Evolutionary conservation across 2,113 vertebrate genomes (phyloP).

Genomic region (Eolophus roseicapilla): DNA sequence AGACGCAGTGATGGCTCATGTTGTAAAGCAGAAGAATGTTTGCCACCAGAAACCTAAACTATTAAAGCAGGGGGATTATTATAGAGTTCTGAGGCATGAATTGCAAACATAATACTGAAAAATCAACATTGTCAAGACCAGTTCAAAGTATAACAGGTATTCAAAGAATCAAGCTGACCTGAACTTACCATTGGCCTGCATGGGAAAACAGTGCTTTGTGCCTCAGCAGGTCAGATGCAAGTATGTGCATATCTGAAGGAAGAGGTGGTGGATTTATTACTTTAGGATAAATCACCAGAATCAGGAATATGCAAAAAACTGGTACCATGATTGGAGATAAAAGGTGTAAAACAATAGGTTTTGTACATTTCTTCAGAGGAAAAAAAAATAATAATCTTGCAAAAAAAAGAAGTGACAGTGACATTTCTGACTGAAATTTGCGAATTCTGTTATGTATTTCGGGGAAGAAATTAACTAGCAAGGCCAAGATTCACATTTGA

Average conservation of each 20-base stretch:
- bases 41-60: neutral
- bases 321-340: neutral
- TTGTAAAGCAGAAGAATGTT: neutral
- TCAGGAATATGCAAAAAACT: neutral
- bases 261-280: neutral
- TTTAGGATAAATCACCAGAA: neutral
- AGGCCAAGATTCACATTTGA: neutral
- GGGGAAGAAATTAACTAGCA: neutral
- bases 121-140: slow-evolving; percentile 30
- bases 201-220: neutral
- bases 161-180: neutral
- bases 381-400: neutral
- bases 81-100: neutral
- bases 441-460: neutral
- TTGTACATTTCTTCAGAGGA: neutral
- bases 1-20: neutral
- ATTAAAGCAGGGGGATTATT: neutral
- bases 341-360: neutral
- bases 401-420: neutral
- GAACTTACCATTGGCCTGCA: neutral
- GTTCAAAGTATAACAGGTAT: slow-evolving; percentile 29
- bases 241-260: neutral
- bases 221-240: neutral
- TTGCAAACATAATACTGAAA: slow-evolving; percentile 9
- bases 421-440: neutral